A percentile compares a stretch with the other conserved stretches of the same genome.
Conservation (phyloP, 2,797 vertebrate genomes). For the Pogoniulus pusillus region DNA sequence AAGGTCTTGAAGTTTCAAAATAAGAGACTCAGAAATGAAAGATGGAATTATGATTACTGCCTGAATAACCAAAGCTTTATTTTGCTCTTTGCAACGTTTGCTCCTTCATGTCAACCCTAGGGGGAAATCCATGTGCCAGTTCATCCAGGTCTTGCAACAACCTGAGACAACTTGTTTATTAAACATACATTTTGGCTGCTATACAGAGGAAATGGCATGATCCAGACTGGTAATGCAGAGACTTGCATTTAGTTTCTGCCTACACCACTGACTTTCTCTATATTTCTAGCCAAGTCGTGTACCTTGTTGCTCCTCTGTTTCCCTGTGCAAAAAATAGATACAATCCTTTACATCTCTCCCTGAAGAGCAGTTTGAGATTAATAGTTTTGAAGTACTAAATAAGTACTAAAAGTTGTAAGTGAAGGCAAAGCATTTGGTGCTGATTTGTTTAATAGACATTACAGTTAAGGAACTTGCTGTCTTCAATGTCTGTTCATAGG, state of each 20-base stretch:
- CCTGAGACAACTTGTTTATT: conserved; percentile 69
- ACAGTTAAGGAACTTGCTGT: neutral
- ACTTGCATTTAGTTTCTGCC: conserved; percentile 60
- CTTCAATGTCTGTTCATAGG: neutral
- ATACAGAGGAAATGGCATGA: conserved; percentile 56
- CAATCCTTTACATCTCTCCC: neutral
- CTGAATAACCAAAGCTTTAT: conserved; percentile 32
- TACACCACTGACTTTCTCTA: neutral
- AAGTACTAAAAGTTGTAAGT: neutral
- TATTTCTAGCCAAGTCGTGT: conserved; percentile 10
- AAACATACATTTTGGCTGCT: conserved; percentile 50
- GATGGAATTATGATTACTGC: conserved; percentile 16
- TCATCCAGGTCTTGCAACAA: conserved; percentile 65
- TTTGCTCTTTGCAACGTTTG: conserved; percentile 45
- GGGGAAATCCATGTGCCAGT: conserved; percentile 58
- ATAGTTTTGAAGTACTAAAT: neutral
- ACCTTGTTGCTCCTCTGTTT: neutral
- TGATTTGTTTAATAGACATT: neutral
- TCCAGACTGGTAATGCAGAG: conserved; percentile 55
- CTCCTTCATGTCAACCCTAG: conserved; percentile 61
- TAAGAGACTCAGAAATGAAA: conserved; percentile 38
- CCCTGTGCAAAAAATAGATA: neutral
- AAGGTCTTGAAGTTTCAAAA: conserved; percentile 36
- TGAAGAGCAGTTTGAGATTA: neutral
- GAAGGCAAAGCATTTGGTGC: neutral